Evolutionary conservation across 2,797 vertebrate species (phyloP), one percentile per base, ranked within the genome.

Genomic region (Semotilus atromaculatus): DNA sequence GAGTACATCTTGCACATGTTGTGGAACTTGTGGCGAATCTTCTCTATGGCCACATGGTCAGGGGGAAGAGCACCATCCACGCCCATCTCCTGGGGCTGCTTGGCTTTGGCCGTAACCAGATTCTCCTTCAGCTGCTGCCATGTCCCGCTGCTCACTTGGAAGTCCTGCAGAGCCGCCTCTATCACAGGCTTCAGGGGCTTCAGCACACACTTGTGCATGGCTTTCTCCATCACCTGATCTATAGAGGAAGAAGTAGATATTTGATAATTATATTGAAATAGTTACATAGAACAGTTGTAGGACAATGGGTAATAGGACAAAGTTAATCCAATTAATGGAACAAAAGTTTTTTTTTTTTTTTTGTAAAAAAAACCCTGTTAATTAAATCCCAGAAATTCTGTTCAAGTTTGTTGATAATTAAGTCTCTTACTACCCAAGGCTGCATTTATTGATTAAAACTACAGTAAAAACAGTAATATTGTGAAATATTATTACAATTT

Each of bases 201-300:
- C 91, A 99, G 90, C 90, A 99, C 98, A 86, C 98, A 99, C 90
- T 99, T 99, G 91, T 99, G 97, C 97, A 99, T 99, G 90, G 98
- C 97, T 86, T 99, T 99, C 92, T 99, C 98, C 89, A 99, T 91
- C 62, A 99, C 97, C 80, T 95, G 95, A 93, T 99, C 98, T 99
- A 94, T 79, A 91, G 90, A 81, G 0, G 48, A 0, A 53, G 19
- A 70, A 10, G 29, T 67, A 26, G 89, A 91, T 87, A 31, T 36
- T 66, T 51, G 19, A 40, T 75, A 8, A 75, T 7, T 53, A 23
- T 36, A 26, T 23, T 26, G 16, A 60, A 40, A 60, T 40, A 76
- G 34, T 60, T 18, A 23, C 9, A 68, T 21, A 26, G 1, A 67
- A 34, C 23, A 16, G 16, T n/a, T 79, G 38, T 10, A 45, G 21